These are phyloP conservation scores for Mythimna albipuncta DNA, from an alignment of 2,888 invertebrate genomes.

Conservation along the genomic window DNA sequence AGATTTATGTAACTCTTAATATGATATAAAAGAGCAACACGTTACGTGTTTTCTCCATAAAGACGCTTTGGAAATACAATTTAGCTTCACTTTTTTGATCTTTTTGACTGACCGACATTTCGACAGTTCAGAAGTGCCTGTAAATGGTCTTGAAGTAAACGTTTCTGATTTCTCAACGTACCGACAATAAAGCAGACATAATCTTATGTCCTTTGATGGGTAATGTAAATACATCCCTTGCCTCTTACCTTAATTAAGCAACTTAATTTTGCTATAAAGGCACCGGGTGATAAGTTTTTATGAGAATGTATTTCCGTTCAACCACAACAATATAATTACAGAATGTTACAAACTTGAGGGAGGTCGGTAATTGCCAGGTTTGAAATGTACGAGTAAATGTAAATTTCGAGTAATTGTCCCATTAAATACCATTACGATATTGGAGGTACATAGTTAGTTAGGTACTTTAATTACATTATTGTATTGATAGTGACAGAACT, in stretches of 20 bases:
- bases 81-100: no score
- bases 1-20: no score
- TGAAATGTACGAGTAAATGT: no score
- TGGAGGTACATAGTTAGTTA: slow-evolving; percentile 10
- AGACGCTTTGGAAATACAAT: no score
- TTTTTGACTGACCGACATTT: no score
- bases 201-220: not conserved
- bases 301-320: not conserved
- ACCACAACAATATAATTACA: slow-evolving; percentile 3
- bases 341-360: not conserved
- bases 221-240: no score
- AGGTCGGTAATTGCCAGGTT: slow-evolving; percentile 4
- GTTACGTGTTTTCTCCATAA: no score
- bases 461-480: slow-evolving; percentile 17
- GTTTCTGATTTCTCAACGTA: no score
- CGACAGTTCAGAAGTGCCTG: no score
- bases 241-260: not conserved
- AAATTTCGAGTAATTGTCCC: not conserved
- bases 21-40: no score
- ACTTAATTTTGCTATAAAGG: not conserved
- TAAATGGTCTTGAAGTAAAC: no score
- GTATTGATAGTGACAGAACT: no score
- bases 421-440: slow-evolving; percentile 22
- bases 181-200: not conserved
- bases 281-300: not conserved